Conservation (phyloP, 2,113 vertebrate genomes). For the Limanda limanda region DNA sequence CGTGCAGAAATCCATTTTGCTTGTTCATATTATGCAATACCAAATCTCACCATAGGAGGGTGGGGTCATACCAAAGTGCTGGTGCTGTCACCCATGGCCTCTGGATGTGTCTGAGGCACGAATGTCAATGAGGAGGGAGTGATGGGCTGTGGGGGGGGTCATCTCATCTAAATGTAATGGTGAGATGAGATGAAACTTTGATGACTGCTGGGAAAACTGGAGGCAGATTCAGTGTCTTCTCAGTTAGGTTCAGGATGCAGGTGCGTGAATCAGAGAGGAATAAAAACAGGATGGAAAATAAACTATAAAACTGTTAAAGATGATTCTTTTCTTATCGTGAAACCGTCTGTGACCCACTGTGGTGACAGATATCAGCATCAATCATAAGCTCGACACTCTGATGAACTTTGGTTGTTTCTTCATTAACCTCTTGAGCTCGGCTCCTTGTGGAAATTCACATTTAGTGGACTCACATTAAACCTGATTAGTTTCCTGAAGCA, state of each 20-base stretch:
- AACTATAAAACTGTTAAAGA: not conserved
- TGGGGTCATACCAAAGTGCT: constrained; percentile 78
- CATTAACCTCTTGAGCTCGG: constrained; percentile 42
- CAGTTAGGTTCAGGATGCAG: constrained; percentile 8
- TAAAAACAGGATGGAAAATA: not conserved
- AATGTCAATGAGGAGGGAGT: constrained; percentile 56
- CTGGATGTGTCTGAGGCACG: constrained; percentile 39
- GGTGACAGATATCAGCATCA: not conserved
- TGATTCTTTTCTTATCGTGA: not conserved
- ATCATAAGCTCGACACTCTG: constrained; percentile 12
- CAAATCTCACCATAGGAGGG: constrained; percentile 75
- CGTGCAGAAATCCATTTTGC: not conserved
- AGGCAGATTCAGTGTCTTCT: constrained; percentile 18
- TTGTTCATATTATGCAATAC: constrained; percentile 65
- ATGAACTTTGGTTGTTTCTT: constrained; percentile 32
- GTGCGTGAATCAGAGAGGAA: constrained; percentile 10
- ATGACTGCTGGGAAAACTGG: constrained; percentile 36
- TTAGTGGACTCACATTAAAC: constrained; percentile 39
- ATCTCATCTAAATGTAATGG: constrained; percentile 39
- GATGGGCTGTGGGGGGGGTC: constrained; percentile 22
- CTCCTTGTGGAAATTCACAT: constrained; percentile 32
- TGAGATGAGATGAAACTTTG: constrained; percentile 42
- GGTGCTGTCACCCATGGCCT: constrained; percentile 52
- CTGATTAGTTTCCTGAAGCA: constrained; percentile 45
- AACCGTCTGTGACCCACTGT: not conserved